phyloP scores from a whole-genome alignment of 53 echinoderm and acorn worm species.

The Stichopus horrens region DNA sequence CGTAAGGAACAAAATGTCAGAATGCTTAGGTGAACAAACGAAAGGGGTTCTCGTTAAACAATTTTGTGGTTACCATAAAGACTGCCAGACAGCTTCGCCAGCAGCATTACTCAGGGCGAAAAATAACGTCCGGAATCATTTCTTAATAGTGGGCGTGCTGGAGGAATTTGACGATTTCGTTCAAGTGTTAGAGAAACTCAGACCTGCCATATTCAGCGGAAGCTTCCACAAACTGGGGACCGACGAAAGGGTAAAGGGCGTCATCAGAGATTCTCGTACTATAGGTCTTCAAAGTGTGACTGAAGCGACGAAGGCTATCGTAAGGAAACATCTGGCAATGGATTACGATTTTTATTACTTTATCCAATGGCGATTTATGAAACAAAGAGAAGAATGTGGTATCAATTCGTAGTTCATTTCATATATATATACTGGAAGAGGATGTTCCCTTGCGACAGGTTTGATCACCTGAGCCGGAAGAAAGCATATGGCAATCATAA shows the following conservation, averaged over 20 bases:
- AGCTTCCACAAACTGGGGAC: slow-evolving; percentile 7
- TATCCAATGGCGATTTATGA: slow-evolving; percentile 33
- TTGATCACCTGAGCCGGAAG: too few species aligned
- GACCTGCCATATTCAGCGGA: neutral
- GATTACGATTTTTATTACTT: slow-evolving; percentile 41
- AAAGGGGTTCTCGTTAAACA: slow-evolving; percentile 11
- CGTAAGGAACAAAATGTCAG: neutral
- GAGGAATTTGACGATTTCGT: slow-evolving; percentile 46
- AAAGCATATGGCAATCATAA: too few species aligned
- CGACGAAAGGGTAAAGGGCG: slow-evolving; percentile 4
- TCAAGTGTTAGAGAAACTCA: slow-evolving; percentile 19
- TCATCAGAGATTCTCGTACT: slow-evolving; percentile 4
- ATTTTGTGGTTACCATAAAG: slow-evolving; percentile 32
- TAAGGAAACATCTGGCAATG: slow-evolving; percentile 25
- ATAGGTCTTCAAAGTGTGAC: slow-evolving; percentile 10
- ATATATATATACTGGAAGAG: too few species aligned
- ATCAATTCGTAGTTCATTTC: neutral
- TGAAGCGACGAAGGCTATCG: neutral
- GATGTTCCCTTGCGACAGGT: too few species aligned
- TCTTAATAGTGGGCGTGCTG: slow-evolving; percentile 9
- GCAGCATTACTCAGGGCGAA: slow-evolving; percentile 34
- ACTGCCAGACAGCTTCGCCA: slow-evolving; percentile 17
- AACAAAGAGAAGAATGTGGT: slow-evolving; percentile 22
- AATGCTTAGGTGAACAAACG: slow-evolving; percentile 22
- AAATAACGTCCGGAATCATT: slow-evolving; percentile 8